These are phyloP conservation scores for Actinernus sp. DNA, from an alignment of 92 coral and sea anemone species.

Conservation along the genomic window DNA sequence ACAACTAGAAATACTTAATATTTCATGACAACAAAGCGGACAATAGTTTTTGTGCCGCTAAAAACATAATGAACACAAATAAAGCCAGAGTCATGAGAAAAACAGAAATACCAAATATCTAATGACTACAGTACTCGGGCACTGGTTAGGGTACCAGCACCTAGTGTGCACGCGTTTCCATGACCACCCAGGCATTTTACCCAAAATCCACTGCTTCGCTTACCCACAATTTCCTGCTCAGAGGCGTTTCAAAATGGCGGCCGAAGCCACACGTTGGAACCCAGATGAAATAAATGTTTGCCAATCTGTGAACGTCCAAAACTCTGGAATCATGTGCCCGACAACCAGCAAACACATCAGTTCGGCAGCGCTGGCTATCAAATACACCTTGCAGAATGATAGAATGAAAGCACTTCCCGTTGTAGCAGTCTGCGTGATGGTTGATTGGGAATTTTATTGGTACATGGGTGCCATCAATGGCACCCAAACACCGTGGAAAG, in stretches of 20 bases:
- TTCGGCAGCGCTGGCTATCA: conserved; percentile 56
- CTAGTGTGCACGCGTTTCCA: too few species aligned
- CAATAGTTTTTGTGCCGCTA: too few species aligned
- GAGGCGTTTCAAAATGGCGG: conserved; percentile 25
- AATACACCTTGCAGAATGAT: conserved; percentile 72
- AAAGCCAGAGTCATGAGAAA: too few species aligned
- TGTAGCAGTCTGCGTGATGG: conserved; percentile 55
- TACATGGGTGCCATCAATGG: conserved; percentile 59
- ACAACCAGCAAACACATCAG: conserved; percentile 74
- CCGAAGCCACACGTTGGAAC: conserved; percentile 26
- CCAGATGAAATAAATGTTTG: conserved; percentile 27
- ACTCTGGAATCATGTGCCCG: conserved; percentile 69
- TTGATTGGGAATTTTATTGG: conserved; percentile 58
- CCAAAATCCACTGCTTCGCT: too few species aligned
- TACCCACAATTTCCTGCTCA: too few species aligned
- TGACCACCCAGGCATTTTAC: too few species aligned
- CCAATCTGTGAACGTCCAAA: conserved; percentile 41
- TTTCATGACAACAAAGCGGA: too few species aligned
- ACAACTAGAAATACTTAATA: too few species aligned
- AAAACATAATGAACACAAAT: too few species aligned
- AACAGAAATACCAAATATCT: too few species aligned
- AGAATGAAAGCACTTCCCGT: conserved; percentile 67
- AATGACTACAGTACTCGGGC: too few species aligned
- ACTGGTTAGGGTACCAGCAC: too few species aligned
- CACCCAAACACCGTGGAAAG: conserved; percentile 71